A percentile compares a stretch with the other conserved stretches of the same genome.
These are phyloP conservation scores for Drosophila glabriapex DNA, from an alignment of 2,888 invertebrate species.

Conservation along the genomic window DNA sequence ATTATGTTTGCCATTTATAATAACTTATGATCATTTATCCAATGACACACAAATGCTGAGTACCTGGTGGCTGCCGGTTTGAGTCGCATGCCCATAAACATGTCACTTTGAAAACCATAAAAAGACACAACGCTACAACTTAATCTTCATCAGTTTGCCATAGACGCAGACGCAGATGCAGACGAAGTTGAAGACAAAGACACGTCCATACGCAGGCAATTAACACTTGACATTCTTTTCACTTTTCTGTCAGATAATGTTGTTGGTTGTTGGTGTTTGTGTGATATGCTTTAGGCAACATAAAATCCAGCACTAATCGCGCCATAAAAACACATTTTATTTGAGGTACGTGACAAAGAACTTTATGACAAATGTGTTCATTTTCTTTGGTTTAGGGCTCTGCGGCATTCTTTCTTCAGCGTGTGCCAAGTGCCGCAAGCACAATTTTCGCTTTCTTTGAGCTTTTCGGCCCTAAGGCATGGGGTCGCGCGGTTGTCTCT, in stretches of 20 bases:
- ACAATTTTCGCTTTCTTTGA: slow-evolving; percentile 71
- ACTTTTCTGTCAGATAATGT: slow-evolving; percentile 50
- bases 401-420: slow-evolving; percentile 42
- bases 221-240: slow-evolving; percentile 81
- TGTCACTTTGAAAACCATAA: slow-evolving; percentile 56
- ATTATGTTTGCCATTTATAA: slow-evolving; percentile 53
- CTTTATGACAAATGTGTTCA: slow-evolving; percentile 54
- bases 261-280: slow-evolving; percentile 36
- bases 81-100: slow-evolving; percentile 53
- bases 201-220: slow-evolving; percentile 69
- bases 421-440: slow-evolving; percentile 52
- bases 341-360: slow-evolving; percentile 72
- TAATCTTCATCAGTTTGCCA: slow-evolving; percentile 66
- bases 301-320: slow-evolving; percentile 73
- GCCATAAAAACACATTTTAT: slow-evolving; percentile 78
- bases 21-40: slow-evolving; percentile 58
- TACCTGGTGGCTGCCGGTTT: slow-evolving; percentile 12
- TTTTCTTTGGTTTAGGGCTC: slow-evolving; percentile 21
- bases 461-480: slow-evolving; percentile 28
- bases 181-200: slow-evolving; percentile 11
- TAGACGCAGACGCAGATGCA: slow-evolving; percentile 3
- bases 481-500: slow-evolving; percentile 9
- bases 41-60: slow-evolving; percentile 51
- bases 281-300: slow-evolving; percentile 69
- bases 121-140: slow-evolving; percentile 62